Conservation (phyloP, 2,113 vertebrate species). For the Calidris pygmaea region DNA sequence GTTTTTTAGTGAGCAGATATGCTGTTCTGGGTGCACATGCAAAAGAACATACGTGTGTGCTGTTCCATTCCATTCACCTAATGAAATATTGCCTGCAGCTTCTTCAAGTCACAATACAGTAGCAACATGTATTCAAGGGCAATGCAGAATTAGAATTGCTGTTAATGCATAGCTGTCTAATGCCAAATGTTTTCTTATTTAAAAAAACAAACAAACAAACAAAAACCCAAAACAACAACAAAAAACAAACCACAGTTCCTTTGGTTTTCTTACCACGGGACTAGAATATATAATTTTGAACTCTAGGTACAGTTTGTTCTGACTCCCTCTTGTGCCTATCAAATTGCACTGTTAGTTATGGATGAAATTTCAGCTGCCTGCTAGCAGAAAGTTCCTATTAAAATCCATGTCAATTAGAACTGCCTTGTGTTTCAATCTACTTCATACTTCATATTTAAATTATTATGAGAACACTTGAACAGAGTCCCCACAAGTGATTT, state of each 20-base stretch:
- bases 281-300: not conserved
- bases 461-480: not conserved
- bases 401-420: not conserved
- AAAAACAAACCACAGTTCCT: not conserved
- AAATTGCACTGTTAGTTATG: not conserved
- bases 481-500: not conserved
- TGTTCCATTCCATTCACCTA: not conserved
- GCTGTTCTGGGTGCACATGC: not conserved
- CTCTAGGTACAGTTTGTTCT: not conserved
- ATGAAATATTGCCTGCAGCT: not conserved
- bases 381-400: not conserved
- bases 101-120: not conserved
- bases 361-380: not conserved
- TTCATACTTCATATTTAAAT: conserved; percentile 5
- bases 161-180: not conserved
- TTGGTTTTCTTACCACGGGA: not conserved
- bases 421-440: not conserved
- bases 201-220: not conserved
- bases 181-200: not conserved
- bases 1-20: not conserved
- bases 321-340: not conserved
- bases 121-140: not conserved
- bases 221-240: too few species aligned
- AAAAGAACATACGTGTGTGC: not conserved
- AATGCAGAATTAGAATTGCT: not conserved